phyloP scores from a whole-genome alignment of 1,140 invertebrate genomes.

The Aradophagus sp. region DNA sequence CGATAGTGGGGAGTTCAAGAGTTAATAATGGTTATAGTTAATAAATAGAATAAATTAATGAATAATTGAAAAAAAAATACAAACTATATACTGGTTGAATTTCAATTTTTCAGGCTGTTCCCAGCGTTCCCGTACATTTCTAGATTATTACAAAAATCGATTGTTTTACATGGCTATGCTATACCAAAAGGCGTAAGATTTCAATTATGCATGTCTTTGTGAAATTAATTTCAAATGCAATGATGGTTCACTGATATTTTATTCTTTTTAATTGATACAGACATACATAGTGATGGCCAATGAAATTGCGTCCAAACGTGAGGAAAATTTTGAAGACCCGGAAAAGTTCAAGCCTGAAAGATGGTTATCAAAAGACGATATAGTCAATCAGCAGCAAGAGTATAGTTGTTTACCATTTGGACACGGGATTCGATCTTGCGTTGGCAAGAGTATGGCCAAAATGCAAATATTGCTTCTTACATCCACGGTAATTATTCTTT shows the following conservation, averaged over 20 bases:
- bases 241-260: too few relatives aligned
- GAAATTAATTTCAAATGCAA: too few relatives aligned
- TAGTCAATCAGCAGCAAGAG: constrained; percentile 70
- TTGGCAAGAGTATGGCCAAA: constrained; percentile 78
- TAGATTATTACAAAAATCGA: constrained; percentile 79
- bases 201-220: too few relatives aligned
- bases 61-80: too few relatives aligned
- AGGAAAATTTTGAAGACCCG: constrained; percentile 83
- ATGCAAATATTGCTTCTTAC: constrained; percentile 76
- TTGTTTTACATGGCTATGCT: constrained; percentile 80
- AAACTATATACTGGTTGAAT: too few relatives aligned
- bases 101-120: constrained; percentile 75
- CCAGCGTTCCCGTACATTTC: constrained; percentile 79
- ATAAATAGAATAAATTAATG: too few relatives aligned
- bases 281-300: constrained; percentile 84
- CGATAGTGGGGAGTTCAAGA: neutral
- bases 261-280: constrained; percentile 67
- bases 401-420: constrained; percentile 78
- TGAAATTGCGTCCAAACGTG: constrained; percentile 79
- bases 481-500: constrained; percentile 74
- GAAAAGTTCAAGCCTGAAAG: constrained; percentile 81
- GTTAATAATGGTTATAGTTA: neutral
- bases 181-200: constrained; percentile 78
- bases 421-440: constrained; percentile 76
- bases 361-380: constrained; percentile 75